These are phyloP conservation scores for Cosmopolites sordidus DNA, from an alignment of 2,888 invertebrate species.

Conservation along the genomic window DNA sequence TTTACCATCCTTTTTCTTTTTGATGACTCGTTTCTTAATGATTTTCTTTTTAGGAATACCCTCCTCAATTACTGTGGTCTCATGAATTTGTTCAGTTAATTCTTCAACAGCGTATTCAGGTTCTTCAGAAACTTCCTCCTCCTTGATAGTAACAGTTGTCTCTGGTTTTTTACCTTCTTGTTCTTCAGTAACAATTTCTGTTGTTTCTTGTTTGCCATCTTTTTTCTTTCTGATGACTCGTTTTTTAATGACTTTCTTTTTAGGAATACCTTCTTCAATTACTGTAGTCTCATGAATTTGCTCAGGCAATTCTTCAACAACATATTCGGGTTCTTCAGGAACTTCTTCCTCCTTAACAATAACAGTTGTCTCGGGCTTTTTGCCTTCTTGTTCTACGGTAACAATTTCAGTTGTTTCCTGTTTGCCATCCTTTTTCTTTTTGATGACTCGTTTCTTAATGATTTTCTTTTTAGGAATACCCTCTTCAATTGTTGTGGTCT, in stretches of 20 bases:
- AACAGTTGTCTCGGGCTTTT: constrained; percentile 35
- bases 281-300: constrained; percentile 34
- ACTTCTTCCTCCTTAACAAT: constrained; percentile 30
- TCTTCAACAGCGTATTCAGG: constrained; percentile 35
- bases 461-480: constrained; percentile 47
- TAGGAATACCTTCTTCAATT: constrained; percentile 28
- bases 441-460: constrained; percentile 38
- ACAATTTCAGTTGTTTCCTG: constrained; percentile 44
- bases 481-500: constrained; percentile 45
- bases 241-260: constrained; percentile 41
- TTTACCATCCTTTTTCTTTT: constrained; percentile 45
- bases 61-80: constrained; percentile 33
- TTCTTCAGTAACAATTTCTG: constrained; percentile 45
- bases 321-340: constrained; percentile 26
- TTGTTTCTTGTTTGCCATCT: constrained; percentile 44
- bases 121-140: constrained; percentile 35
- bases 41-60: constrained; percentile 33
- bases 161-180: constrained; percentile 44
- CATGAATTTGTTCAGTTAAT: constrained; percentile 30
- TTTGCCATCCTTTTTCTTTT: constrained; percentile 44
- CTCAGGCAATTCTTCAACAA: constrained; percentile 30
- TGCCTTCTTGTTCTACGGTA: constrained; percentile 44
- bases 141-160: constrained; percentile 40
- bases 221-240: constrained; percentile 45
- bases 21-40: constrained; percentile 46